A percentile compares a stretch with the other conserved stretches of the same genome.
Conservation (phyloP, 2,888 invertebrate species). For the Iselma pallidipennis region DNA sequence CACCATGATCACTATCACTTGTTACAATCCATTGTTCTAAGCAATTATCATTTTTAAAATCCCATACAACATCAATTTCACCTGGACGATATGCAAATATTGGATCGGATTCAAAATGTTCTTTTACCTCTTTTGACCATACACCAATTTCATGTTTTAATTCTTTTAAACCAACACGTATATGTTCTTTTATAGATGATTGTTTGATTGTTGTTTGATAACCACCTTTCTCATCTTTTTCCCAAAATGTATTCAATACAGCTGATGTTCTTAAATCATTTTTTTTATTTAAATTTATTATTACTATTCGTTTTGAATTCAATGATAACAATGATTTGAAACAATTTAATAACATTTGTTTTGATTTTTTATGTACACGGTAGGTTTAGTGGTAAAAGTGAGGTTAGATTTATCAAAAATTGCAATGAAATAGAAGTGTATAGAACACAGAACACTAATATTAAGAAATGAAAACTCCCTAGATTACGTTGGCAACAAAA, state of each 20-base stretch:
- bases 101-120: slow-evolving; percentile 66
- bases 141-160: slow-evolving; percentile 69
- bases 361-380: background rate
- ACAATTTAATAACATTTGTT: background rate
- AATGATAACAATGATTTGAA: background rate
- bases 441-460: too few relatives aligned
- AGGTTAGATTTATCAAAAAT: background rate
- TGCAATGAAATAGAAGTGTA: too few relatives aligned
- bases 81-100: slow-evolving; percentile 60
- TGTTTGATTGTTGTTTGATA: slow-evolving; percentile 56
- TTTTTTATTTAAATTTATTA: background rate
- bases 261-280: slow-evolving; percentile 40
- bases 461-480: too few relatives aligned
- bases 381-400: background rate
- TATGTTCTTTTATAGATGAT: slow-evolving; percentile 59
- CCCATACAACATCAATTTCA: slow-evolving; percentile 76
- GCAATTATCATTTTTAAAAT: slow-evolving; percentile 65
- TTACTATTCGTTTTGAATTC: background rate
- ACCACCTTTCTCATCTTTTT: slow-evolving; percentile 64
- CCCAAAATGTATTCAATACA: slow-evolving; percentile 58
- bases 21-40: slow-evolving; percentile 75
- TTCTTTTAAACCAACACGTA: slow-evolving; percentile 68
- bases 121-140: slow-evolving; percentile 70
- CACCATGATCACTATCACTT: slow-evolving; percentile 77
- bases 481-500: too few relatives aligned